These are phyloP conservation scores for Drosophila setifemur DNA, from an alignment of 1,140 invertebrate species.

Conservation along the genomic window DNA sequence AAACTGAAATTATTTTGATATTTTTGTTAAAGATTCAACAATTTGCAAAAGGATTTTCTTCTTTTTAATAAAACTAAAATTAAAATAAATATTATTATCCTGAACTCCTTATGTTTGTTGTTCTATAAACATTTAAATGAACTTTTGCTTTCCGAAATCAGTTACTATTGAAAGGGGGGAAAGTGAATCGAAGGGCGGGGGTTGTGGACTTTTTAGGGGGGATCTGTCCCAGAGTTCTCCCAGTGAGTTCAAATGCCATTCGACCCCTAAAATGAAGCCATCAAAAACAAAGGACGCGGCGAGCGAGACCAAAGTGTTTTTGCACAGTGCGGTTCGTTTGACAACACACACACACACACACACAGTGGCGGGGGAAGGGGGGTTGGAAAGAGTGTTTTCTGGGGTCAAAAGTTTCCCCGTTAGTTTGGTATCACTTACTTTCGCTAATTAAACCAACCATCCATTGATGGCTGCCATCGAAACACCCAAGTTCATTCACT, in stretches of 20 bases:
- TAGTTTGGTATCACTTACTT: conserved; percentile 70
- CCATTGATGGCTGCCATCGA: not conserved
- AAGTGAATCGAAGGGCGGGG: not conserved
- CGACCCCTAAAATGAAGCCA: conserved; percentile 13
- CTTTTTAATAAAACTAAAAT: no score
- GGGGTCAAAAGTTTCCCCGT: conserved; percentile 1
- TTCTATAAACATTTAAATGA: no score
- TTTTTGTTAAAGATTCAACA: no score
- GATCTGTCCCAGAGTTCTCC: no score
- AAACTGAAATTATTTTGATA: no score
- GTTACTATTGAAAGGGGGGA: no score
- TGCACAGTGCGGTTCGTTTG: conserved; percentile 63
- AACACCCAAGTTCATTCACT: not conserved
- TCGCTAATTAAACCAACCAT: conserved; percentile 70
- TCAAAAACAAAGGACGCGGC: conserved; percentile 5
- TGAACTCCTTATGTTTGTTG: no score
- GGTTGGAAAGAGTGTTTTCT: not conserved
- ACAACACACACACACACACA: conserved; percentile 37
- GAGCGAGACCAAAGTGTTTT: conserved; percentile 57
- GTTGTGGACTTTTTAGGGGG: not conserved
- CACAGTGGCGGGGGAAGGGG: not conserved
- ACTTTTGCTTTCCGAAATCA: no score
- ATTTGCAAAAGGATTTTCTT: no score
- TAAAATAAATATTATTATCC: no score
- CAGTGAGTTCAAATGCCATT: not conserved